Evolutionary conservation across 2,888 invertebrate species (phyloP).

Genomic region (Apocheima hispidaria): DNA sequence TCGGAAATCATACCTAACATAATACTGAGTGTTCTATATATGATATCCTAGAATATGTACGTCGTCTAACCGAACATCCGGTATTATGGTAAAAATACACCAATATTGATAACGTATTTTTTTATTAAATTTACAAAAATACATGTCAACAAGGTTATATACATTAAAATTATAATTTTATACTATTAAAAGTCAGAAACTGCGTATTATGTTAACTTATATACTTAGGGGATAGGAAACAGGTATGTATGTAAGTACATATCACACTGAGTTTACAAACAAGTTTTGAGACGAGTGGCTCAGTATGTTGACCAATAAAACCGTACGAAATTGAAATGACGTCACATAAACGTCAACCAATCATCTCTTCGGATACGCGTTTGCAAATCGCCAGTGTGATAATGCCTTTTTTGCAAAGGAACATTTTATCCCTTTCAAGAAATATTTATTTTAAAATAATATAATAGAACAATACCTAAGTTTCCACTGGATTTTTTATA

Average conservation of each 20-base stretch:
- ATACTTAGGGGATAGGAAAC: too few species aligned
- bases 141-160: slow-evolving; percentile 14
- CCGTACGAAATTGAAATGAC: too few species aligned
- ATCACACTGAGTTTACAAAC: too few species aligned
- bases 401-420: neutral
- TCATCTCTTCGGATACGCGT: neutral
- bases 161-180: neutral
- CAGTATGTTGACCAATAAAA: too few species aligned
- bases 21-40: too few species aligned
- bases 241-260: too few species aligned
- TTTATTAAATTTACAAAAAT: slow-evolving; percentile 34
- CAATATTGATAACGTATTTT: slow-evolving; percentile 15
- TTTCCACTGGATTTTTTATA: neutral
- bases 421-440: neutral
- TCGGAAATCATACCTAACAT: too few species aligned
- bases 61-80: neutral
- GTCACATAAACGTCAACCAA: neutral
- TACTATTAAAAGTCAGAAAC: too few species aligned
- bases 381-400: neutral
- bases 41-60: neutral
- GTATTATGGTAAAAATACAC: neutral
- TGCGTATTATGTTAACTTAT: too few species aligned
- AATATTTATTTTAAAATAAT: neutral
- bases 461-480: too few species aligned
- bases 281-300: too few species aligned